These are phyloP conservation scores for Acrobasis suavella DNA, from an alignment of 2,888 invertebrate species.

Conservation along the genomic window DNA sequence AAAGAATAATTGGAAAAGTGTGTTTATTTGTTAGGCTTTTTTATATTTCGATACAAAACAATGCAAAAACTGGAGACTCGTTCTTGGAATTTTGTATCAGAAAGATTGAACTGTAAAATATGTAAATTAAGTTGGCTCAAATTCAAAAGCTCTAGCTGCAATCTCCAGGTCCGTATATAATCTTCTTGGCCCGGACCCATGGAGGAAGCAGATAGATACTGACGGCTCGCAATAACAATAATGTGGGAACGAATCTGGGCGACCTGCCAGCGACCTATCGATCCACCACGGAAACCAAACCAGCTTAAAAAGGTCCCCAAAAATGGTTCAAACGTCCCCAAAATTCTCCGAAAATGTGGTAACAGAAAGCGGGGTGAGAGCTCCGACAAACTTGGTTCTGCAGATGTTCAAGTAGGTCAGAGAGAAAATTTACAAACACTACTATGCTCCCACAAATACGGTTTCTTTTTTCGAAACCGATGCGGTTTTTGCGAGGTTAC, in stretches of 20 bases:
- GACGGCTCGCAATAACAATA: slow-evolving; percentile 79
- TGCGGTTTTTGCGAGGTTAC: slow-evolving; percentile 72
- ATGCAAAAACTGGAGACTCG: no score
- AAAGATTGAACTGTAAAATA: no score
- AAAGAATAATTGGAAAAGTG: no score
- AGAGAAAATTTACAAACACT: slow-evolving; percentile 81
- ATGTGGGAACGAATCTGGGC: slow-evolving; percentile 78
- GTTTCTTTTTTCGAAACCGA: slow-evolving; percentile 70
- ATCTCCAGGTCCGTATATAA: no score
- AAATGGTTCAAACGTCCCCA: slow-evolving; percentile 59
- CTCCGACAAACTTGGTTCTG: slow-evolving; percentile 56
- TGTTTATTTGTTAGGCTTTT: no score
- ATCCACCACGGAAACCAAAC: slow-evolving; percentile 63
- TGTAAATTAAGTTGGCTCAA: no score
- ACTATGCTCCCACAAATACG: slow-evolving; percentile 57
- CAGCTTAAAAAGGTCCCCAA: slow-evolving; percentile 61
- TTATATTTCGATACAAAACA: no score
- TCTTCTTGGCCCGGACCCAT: slow-evolving; percentile 64
- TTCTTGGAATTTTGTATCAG: no score
- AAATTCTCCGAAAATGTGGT: slow-evolving; percentile 43
- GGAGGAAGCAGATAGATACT: slow-evolving; percentile 72
- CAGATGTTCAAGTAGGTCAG: slow-evolving; percentile 79
- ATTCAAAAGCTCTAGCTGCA: no score
- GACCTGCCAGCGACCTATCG: slow-evolving; percentile 80
- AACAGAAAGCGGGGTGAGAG: slow-evolving; percentile 46